Evolutionary conservation across 2,113 vertebrate genomes (phyloP).

Genomic region (Onychostruthus taczanowskii): DNA sequence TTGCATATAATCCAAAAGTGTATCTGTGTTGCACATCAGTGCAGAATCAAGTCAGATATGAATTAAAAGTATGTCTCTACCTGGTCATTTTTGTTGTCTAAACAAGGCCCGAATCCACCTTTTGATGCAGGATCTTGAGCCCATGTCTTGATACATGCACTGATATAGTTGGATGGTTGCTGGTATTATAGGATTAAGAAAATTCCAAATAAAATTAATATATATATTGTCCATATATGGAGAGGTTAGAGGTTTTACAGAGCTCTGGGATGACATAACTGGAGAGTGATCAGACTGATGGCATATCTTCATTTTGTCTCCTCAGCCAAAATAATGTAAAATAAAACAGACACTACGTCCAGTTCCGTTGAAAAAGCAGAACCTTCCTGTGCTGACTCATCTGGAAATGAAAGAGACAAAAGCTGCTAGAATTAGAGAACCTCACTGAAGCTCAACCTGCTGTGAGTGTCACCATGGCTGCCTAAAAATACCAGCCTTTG

Average conservation of each 20-base stretch:
- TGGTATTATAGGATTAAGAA: neutral
- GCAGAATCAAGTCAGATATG: neutral
- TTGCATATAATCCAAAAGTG: neutral
- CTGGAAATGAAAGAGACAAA: neutral
- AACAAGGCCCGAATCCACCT: neutral
- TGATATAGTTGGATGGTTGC: neutral
- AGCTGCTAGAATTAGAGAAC: neutral
- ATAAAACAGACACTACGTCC: neutral
- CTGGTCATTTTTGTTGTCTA: neutral
- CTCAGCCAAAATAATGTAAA: neutral
- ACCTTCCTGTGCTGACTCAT: neutral
- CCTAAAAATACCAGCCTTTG: neutral
- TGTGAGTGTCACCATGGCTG: neutral
- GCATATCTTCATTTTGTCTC: neutral
- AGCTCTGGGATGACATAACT: neutral
- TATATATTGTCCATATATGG: neutral
- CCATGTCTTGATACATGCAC: neutral
- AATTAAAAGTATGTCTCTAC: neutral
- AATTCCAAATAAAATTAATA: neutral
- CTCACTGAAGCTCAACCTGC: neutral
- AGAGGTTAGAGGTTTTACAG: neutral
- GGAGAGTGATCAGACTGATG: neutral
- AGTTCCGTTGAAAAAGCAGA: neutral
- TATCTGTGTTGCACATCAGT: neutral
- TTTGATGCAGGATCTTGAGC: neutral